These are phyloP conservation scores for Melanostigma gelatinosum DNA, from an alignment of 2,113 vertebrate genomes.

Conservation along the genomic window DNA sequence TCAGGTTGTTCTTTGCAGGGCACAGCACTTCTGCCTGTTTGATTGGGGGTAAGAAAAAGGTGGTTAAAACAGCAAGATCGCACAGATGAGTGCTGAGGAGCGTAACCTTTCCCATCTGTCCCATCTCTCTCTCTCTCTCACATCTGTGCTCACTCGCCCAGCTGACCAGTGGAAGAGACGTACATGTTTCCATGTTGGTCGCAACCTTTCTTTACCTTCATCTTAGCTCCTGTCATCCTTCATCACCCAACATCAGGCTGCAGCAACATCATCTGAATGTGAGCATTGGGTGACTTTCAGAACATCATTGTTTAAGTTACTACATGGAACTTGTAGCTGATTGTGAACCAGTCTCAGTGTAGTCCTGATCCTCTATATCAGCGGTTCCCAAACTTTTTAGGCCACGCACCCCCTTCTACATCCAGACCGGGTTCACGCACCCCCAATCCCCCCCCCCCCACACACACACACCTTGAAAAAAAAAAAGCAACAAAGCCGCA, in stretches of 20 bases:
- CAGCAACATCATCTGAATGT: neutral
- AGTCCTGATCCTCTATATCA: too few species aligned
- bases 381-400: too few species aligned
- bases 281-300: neutral
- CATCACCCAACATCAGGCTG: neutral
- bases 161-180: neutral
- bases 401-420: too few species aligned
- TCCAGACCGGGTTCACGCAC: too few species aligned
- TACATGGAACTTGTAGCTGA: too few species aligned
- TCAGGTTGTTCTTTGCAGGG: constrained; percentile 3
- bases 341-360: too few species aligned
- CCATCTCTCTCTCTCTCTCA: neutral
- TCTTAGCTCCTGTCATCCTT: neutral
- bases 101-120: constrained; percentile 1
- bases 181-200: neutral
- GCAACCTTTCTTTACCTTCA: neutral
- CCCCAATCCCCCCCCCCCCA: too few species aligned
- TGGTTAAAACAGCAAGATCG: constrained; percentile 6
- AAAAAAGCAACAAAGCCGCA: too few species aligned
- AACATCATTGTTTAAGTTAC: neutral
- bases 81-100: constrained; percentile 10
- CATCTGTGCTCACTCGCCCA: neutral
- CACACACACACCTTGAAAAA: too few species aligned
- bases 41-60: neutral
- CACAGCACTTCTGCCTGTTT: constrained; percentile 5